Conservation (phyloP, 2,113 vertebrate species). For the Nymphicus hollandicus region DNA sequence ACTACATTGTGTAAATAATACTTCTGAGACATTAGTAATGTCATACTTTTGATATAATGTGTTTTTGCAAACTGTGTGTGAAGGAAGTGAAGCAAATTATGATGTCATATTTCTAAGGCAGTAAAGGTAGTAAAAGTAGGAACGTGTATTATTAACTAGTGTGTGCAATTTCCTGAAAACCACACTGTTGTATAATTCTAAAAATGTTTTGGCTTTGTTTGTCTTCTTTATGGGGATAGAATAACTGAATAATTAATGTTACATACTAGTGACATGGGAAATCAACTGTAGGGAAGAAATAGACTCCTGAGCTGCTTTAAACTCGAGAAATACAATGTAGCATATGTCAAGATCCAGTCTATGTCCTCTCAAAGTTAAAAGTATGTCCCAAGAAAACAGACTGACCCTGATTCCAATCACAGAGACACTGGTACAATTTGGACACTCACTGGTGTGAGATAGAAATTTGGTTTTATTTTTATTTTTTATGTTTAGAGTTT, state of each 20-base stretch:
- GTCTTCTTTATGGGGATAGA: not conserved
- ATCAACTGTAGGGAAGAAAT: not conserved
- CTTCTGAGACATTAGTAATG: not conserved
- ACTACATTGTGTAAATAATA: not conserved
- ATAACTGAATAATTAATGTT: not conserved
- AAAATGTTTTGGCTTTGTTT: not conserved
- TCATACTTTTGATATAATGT: not conserved
- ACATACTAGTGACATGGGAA: not conserved
- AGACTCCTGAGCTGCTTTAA: not conserved
- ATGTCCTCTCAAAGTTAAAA: slow-evolving; percentile 25
- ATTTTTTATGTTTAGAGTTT: not conserved
- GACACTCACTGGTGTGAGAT: not conserved
- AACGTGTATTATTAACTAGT: not conserved
- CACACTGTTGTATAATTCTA: not conserved
- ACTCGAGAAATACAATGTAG: not conserved
- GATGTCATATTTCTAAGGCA: not conserved
- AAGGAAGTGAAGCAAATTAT: not conserved
- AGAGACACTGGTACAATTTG: not conserved
- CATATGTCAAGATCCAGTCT: not conserved
- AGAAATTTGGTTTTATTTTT: not conserved
- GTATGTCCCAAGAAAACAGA: not conserved
- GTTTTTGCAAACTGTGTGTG: not conserved
- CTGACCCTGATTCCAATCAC: not conserved
- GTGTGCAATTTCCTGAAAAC: slow-evolving; percentile 12
- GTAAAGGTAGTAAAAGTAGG: not conserved